These are phyloP conservation scores for Athrips mouffetella DNA, from an alignment of 2,888 invertebrate species.

Conservation along the genomic window DNA sequence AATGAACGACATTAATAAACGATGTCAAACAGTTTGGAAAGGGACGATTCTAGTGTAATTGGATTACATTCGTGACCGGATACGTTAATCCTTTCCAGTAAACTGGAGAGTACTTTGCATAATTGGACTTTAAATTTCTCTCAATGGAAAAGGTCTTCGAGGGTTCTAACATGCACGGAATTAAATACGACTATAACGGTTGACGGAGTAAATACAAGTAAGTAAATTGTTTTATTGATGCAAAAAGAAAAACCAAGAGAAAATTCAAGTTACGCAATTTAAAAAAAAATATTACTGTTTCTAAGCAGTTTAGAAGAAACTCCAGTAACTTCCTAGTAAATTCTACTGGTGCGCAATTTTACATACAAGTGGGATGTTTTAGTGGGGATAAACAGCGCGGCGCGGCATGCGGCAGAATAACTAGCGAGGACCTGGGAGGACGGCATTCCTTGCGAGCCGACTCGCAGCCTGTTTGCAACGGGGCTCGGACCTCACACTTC, in stretches of 20 bases:
- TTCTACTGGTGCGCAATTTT: slow-evolving; percentile 8
- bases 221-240: background rate
- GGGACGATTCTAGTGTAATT: slow-evolving; percentile 39
- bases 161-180: background rate
- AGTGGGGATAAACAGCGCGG: slow-evolving; percentile 29
- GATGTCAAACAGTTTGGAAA: slow-evolving; percentile 25
- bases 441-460: slow-evolving; percentile 60
- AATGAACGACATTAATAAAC: slow-evolving; percentile 14
- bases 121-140: slow-evolving; percentile 41
- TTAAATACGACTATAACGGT: too few relatives aligned
- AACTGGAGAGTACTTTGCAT: slow-evolving; percentile 36
- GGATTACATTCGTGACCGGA: slow-evolving; percentile 46
- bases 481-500: slow-evolving; percentile 53
- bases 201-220: background rate
- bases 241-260: background rate
- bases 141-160: slow-evolving; percentile 10
- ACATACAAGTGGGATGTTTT: slow-evolving; percentile 13
- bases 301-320: background rate
- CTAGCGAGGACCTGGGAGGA: slow-evolving; percentile 46
- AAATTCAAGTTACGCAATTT: background rate
- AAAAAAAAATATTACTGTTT: background rate
- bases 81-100: slow-evolving; percentile 35
- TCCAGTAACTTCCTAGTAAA: background rate
- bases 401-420: slow-evolving; percentile 45
- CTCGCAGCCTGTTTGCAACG: slow-evolving; percentile 46